A percentile compares a stretch with the other conserved stretches of the same genome.
phyloP scores from a whole-genome alignment of 2,888 invertebrate genomes.

The Dione juno region DNA sequence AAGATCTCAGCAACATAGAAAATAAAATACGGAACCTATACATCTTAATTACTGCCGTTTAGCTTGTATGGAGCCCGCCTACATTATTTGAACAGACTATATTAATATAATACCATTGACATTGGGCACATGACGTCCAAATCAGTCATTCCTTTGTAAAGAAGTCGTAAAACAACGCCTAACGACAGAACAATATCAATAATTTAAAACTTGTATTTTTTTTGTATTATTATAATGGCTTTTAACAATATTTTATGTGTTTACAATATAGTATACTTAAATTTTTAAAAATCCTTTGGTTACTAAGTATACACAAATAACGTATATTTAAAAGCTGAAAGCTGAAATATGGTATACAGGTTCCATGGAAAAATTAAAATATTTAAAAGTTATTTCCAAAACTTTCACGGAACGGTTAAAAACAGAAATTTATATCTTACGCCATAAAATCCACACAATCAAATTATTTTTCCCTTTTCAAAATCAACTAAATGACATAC shows the following conservation, averaged over 20 bases:
- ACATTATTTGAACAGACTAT: conserved; percentile 10
- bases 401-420: no score
- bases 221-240: neutral
- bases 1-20: neutral
- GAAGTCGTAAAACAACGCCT: conserved; percentile 39
- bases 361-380: no score
- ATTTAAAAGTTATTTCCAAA: no score
- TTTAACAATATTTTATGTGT: neutral
- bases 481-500: no score
- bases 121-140: conserved; percentile 32
- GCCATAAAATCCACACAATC: no score
- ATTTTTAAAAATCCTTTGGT: no score
- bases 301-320: no score
- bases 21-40: conserved; percentile 1
- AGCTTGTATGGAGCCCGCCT: conserved; percentile 4
- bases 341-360: no score
- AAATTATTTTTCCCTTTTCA: no score
- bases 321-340: no score
- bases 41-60: neutral
- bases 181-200: conserved; percentile 17
- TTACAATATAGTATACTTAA: neutral
- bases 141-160: conserved; percentile 39
- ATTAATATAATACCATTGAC: conserved; percentile 22
- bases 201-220: neutral
- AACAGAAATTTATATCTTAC: no score